Base-by-base conservation (phyloP, 2,113 vertebrate species). In the Bujurquina vittata region DNA sequence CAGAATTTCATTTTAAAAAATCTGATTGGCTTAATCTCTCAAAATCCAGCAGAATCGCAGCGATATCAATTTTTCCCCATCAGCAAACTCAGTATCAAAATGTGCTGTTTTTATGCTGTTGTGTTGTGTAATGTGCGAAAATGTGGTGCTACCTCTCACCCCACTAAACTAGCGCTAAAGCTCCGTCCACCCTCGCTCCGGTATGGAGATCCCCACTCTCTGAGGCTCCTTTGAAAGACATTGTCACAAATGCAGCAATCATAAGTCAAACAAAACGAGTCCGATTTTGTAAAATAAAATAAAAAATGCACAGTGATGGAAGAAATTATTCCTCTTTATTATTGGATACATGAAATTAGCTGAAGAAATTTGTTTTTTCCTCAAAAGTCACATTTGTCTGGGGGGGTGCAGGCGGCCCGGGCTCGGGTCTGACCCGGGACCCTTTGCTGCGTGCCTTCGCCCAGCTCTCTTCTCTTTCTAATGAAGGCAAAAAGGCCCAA, bases 191-290 rank as follows among this genome's bases (percentile, higher is more conserved):
- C 65, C 15, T 49, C 77, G 12, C 29, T 20, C 3, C 15, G 7
- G 17, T 14, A 7, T 18, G 17, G 49, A 52, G 49, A 18, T 18
- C 17, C 15, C 49, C 5, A 1, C 12, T 22, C 49, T 37, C 74
- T n/a, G 35, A 46, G 35, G 40, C 75, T 85, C 55, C 31, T 85
- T 79, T 62, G 46, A 55, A 83, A 18, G 46, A 18, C 43, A 46
- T 46, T 15, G 43, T 15, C 49, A 52, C 15, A 52, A 17, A 77
- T 46, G 31, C 52, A 56, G 60, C 56, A 77, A 31, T 62, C 37
- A n/a, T 1, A 8, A 75, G 23, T 31, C 69, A 52, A 52, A 37
- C 2, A 29, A 14, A 59, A 35, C 3, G 3, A 55, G 29, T 55
- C 12, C 60, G 10, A 4, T 54, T 69, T 8, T 40, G 3, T 26